phyloP scores from a whole-genome alignment of 1,140 invertebrate genomes.

The Bombus cullumanus region DNA sequence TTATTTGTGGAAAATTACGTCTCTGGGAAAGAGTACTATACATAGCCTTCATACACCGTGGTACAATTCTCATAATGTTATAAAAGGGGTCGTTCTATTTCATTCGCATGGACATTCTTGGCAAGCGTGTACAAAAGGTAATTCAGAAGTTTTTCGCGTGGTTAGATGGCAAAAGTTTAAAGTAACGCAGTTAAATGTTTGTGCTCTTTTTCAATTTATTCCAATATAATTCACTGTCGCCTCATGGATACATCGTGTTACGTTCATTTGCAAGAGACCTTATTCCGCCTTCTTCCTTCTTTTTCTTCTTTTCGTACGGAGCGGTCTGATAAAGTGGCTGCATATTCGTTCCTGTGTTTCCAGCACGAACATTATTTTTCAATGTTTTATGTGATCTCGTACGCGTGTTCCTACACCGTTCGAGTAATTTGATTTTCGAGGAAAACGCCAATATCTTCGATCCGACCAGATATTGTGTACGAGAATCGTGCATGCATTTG shows the following conservation, averaged over 20 bases:
- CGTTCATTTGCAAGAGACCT: background rate
- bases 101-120: conserved; percentile 12
- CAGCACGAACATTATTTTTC: background rate
- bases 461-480: background rate
- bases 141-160: background rate
- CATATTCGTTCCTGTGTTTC: background rate
- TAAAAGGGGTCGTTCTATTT: background rate
- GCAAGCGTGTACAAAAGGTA: background rate
- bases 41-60: no score
- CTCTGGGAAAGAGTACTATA: background rate
- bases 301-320: no score
- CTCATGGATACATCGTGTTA: background rate
- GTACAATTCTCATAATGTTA: background rate
- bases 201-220: conserved; percentile 34
- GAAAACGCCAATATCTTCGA: background rate
- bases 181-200: conserved; percentile 6
- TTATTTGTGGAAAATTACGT: background rate
- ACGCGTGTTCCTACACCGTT: no score
- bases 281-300: background rate
- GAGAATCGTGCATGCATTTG: background rate
- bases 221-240: background rate
- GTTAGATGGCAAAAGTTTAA: conserved; percentile 29
- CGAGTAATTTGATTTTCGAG: conserved; percentile 5
- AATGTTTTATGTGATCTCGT: background rate
- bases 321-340: background rate